Evolutionary conservation across 1,140 invertebrate genomes (phyloP).

Genomic region (Meloidogyne hapla): DNA sequence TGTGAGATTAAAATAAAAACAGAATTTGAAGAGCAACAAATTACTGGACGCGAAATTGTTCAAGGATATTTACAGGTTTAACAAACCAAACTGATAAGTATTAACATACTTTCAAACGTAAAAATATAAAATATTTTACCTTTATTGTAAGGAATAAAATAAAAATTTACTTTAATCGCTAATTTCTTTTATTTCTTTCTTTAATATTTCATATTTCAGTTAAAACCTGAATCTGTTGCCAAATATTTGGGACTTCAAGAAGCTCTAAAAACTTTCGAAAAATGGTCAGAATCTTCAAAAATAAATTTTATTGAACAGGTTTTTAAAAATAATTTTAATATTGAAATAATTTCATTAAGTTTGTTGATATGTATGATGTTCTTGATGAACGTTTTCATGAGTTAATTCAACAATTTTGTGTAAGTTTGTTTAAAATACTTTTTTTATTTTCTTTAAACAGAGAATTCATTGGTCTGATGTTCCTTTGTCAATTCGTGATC

Average conservation of each 20-base stretch:
- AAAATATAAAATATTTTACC: too few species aligned
- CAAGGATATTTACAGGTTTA: constrained; percentile 5
- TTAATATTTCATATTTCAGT: neutral
- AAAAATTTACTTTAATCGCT: too few species aligned
- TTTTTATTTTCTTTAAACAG: neutral
- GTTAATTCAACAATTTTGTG: constrained; percentile 12
- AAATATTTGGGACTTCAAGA: neutral
- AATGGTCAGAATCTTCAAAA: neutral
- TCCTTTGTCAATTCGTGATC: constrained; percentile 13
- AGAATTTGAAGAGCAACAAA: neutral
- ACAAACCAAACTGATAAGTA: too few species aligned
- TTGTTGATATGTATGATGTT: constrained; percentile 2
- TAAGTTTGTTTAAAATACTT: neutral
- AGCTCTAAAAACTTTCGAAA: constrained; percentile 2
- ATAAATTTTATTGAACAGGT: constrained; percentile 14
- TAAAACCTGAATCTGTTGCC: neutral
- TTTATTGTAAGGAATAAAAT: too few species aligned
- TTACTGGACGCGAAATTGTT: constrained; percentile 2
- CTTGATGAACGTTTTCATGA: constrained; percentile 5
- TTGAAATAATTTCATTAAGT: neutral
- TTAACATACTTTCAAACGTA: too few species aligned
- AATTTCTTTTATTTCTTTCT: too few species aligned
- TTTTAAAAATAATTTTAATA: neutral
- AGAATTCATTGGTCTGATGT: constrained; percentile 29
- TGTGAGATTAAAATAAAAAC: neutral